Conservation (phyloP, 2,888 invertebrate genomes). For the Dichetophora obliterata region DNA sequence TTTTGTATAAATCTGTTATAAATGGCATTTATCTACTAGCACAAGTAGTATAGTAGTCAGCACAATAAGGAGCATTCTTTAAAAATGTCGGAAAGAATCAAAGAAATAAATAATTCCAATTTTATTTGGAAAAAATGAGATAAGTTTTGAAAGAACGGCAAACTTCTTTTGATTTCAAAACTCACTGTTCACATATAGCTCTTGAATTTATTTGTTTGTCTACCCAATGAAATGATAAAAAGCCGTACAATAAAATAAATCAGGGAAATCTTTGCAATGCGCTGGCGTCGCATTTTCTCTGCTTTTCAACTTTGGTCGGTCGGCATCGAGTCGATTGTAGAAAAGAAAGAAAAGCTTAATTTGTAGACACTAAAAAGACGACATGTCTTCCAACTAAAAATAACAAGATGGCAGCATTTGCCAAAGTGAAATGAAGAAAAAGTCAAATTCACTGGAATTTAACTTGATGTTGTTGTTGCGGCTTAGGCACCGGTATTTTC, state of each 20-base stretch:
- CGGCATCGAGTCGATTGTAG: neutral
- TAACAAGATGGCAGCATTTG: neutral
- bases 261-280: neutral
- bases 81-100: too few species aligned
- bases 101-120: too few species aligned
- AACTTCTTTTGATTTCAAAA: too few species aligned
- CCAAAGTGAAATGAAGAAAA: slow-evolving; percentile 35
- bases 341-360: neutral
- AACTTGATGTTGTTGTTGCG: neutral
- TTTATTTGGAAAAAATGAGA: too few species aligned
- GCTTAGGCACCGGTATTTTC: slow-evolving; percentile 9
- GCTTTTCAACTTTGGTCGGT: neutral
- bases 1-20: too few species aligned
- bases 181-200: too few species aligned
- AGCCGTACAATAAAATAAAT: neutral
- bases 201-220: neutral
- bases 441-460: slow-evolving; percentile 33
- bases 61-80: too few species aligned
- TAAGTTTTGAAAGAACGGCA: too few species aligned
- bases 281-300: slow-evolving; percentile 16
- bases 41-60: too few species aligned
- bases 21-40: too few species aligned
- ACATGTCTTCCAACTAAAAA: slow-evolving; percentile 4
- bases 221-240: neutral
- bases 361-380: neutral